These are phyloP conservation scores for Drosophila biarmipes DNA, from an alignment of 1,140 invertebrate species.

Conservation along the genomic window DNA sequence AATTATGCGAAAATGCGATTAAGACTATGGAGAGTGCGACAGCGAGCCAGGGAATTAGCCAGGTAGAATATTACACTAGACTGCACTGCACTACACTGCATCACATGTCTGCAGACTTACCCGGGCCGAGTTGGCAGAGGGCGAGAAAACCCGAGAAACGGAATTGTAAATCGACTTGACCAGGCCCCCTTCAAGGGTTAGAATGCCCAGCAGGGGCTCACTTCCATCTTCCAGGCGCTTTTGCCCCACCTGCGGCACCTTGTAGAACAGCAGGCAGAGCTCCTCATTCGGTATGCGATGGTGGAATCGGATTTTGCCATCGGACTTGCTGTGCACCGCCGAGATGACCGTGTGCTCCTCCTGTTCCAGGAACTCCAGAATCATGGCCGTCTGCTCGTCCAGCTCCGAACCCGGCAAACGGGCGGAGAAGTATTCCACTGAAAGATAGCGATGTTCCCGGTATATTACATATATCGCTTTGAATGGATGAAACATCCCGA, in stretches of 20 bases:
- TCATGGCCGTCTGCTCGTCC: slow-evolving; percentile 75
- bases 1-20: slow-evolving; percentile 77
- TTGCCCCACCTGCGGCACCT: slow-evolving; percentile 79
- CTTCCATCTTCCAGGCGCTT: slow-evolving; percentile 1
- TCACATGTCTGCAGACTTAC: slow-evolving; percentile 55
- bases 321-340: slow-evolving; percentile 76
- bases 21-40: slow-evolving; percentile 41
- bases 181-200: slow-evolving; percentile 84
- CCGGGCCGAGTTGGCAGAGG: slow-evolving; percentile 56
- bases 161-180: slow-evolving; percentile 85
- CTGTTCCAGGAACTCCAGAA: slow-evolving; percentile 83
- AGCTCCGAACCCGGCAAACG: slow-evolving; percentile 63
- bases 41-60: slow-evolving; percentile 49
- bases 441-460: not conserved
- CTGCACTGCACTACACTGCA: slow-evolving; percentile 23
- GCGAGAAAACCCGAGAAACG: slow-evolving; percentile 83
- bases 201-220: slow-evolving; percentile 77
- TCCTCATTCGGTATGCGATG: slow-evolving; percentile 83
- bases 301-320: slow-evolving; percentile 83
- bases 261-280: slow-evolving; percentile 84
- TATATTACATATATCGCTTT: not conserved
- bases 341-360: slow-evolving; percentile 83
- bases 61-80: slow-evolving; percentile 54
- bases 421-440: slow-evolving; percentile 79
- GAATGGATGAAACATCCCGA: not conserved